Conservation (phyloP, 2,113 vertebrate species). For the Ammodramus savannarum region DNA sequence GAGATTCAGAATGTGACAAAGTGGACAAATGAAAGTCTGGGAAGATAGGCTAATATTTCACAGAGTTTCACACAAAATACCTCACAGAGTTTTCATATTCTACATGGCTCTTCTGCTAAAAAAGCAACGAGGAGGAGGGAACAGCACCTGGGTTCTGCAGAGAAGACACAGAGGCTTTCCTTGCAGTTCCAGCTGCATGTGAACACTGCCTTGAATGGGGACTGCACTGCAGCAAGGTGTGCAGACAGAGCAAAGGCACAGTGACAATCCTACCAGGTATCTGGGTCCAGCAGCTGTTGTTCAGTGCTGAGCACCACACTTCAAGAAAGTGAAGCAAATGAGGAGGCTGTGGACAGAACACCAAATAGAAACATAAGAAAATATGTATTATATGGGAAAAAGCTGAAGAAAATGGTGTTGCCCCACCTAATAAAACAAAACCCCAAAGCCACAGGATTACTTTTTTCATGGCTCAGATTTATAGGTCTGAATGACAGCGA, state of each 20-base stretch:
- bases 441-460: rapidly evolving
- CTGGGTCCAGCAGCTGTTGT: background rate
- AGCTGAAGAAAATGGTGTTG: background rate
- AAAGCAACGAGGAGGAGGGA: background rate
- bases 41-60: background rate
- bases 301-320: background rate
- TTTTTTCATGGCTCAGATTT: background rate
- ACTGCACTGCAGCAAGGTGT: too few relatives aligned
- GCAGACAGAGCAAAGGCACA: background rate
- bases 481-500: background rate
- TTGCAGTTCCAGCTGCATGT: background rate
- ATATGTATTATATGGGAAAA: rapidly evolving
- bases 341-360: background rate
- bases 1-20: background rate
- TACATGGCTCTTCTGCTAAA: background rate
- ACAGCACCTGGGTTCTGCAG: background rate
- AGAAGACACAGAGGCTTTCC: background rate
- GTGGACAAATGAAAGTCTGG: background rate
- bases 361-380: background rate
- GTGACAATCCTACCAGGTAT: background rate
- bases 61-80: background rate
- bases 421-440: background rate
- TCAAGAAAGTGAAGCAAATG: background rate
- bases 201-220: background rate
- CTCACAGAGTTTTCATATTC: background rate